phyloP scores from a whole-genome alignment of 2,113 vertebrate species.

The Oreochromis tanganicae region DNA sequence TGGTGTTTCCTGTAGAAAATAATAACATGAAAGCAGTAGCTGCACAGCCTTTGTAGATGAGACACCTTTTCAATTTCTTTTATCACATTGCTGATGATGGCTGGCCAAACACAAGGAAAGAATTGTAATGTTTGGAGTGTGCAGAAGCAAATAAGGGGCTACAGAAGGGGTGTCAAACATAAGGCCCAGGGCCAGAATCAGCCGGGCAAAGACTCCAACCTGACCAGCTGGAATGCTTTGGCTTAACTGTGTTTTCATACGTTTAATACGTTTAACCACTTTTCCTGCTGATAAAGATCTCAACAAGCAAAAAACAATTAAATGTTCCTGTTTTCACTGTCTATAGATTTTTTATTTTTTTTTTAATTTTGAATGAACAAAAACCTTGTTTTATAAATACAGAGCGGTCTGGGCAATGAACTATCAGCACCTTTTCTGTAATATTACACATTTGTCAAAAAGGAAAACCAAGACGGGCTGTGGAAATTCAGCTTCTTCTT shows the following conservation, averaged over 20 bases:
- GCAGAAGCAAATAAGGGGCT: fast-evolving
- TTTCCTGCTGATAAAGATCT: not conserved
- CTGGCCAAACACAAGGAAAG: not conserved
- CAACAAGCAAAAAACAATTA: not conserved
- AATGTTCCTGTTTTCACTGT: not conserved
- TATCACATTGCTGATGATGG: not conserved
- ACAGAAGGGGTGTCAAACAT: not conserved
- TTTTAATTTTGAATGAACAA: not conserved
- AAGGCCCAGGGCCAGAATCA: fast-evolving
- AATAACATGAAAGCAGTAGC: not conserved
- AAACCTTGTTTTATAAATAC: not conserved
- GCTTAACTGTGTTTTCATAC: not conserved
- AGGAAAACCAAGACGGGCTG: not conserved
- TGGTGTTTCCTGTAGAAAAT: not conserved
- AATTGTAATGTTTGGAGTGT: not conserved
- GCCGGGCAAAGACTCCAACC: not conserved
- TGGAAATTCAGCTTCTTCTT: not conserved
- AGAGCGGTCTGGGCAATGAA: not conserved
- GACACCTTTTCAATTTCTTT: not conserved
- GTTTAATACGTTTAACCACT: fast-evolving
- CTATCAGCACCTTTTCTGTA: not conserved
- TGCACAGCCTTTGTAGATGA: not conserved
- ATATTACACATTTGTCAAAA: not conserved
- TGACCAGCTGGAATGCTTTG: not conserved
- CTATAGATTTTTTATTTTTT: too few relatives aligned